Evolutionary conservation across 2,113 vertebrate species (phyloP).

Genomic region (Oreochromis tanganicae): DNA sequence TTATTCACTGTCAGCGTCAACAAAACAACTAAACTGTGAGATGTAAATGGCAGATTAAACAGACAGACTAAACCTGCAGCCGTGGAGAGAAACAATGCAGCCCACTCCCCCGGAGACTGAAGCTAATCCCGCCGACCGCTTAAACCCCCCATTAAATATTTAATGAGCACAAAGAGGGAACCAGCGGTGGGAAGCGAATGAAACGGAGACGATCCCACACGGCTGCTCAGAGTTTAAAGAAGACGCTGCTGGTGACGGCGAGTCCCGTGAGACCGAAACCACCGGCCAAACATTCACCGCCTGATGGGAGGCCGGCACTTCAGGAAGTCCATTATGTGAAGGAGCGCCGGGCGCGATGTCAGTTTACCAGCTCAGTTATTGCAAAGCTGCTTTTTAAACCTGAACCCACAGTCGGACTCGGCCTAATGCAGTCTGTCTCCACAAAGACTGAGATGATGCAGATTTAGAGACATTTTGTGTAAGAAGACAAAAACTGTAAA

Average conservation of each 20-base stretch:
- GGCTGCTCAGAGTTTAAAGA: not conserved
- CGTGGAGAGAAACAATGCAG: slow-evolving; percentile 1
- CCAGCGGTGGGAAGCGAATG: not conserved
- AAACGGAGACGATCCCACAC: not conserved
- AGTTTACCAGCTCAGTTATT: not conserved
- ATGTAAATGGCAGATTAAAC: slow-evolving; percentile 1
- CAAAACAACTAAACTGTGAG: not conserved
- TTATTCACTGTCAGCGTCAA: not conserved
- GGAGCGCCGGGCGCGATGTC: not conserved
- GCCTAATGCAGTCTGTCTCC: not conserved
- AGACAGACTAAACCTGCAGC: slow-evolving; percentile 14
- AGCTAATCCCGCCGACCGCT: slow-evolving; percentile 35
- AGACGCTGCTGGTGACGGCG: not conserved
- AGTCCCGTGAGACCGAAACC: not conserved
- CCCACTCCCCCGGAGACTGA: not conserved
- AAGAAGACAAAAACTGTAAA: not conserved
- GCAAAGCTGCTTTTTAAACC: not conserved
- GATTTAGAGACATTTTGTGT: not conserved
- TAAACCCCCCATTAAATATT: slow-evolving; percentile 55
- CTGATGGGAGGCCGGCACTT: not conserved
- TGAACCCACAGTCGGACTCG: not conserved
- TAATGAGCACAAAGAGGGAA: slow-evolving; percentile 52
- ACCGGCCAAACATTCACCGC: not conserved
- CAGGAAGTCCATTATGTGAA: not conserved
- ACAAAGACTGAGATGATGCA: not conserved